Conservation (phyloP, 2,113 vertebrate species). For the Aspiorhynchus laticeps region DNA sequence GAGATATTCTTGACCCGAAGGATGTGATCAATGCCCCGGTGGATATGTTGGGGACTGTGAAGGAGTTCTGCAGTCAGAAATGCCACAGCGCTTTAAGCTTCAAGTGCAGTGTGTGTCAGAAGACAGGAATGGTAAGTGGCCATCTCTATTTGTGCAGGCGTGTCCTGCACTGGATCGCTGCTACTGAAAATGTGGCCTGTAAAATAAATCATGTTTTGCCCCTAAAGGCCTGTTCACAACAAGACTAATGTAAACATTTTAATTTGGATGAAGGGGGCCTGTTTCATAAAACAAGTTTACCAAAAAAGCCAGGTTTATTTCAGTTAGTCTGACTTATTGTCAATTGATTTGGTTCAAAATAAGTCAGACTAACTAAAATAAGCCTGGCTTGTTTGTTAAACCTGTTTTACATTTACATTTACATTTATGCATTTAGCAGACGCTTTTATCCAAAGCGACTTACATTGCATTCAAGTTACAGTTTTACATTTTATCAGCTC, state of each 20-base stretch:
- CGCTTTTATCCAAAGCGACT: too few relatives aligned
- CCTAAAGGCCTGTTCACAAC: not conserved
- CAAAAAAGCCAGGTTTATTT: too few relatives aligned
- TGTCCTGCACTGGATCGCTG: not conserved
- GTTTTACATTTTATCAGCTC: too few relatives aligned
- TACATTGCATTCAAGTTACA: too few relatives aligned
- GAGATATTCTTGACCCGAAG: constrained; percentile 88
- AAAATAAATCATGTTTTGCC: not conserved
- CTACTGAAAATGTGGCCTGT: not conserved
- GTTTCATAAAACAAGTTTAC: too few relatives aligned
- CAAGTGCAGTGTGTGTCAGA: constrained; percentile 95
- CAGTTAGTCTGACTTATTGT: too few relatives aligned
- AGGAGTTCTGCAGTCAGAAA: constrained; percentile 92
- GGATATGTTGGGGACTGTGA: constrained; percentile 81
- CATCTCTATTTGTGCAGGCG: not conserved
- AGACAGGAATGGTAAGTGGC: constrained; percentile 81
- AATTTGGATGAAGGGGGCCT: not conserved
- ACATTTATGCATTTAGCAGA: too few relatives aligned
- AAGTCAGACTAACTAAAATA: too few relatives aligned
- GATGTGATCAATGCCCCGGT: constrained; percentile 90
- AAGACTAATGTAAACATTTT: not conserved
- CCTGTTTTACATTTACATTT: too few relatives aligned
- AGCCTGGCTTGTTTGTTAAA: too few relatives aligned
- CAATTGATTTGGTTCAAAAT: too few relatives aligned
- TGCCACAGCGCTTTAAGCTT: constrained; percentile 86